Evolutionary conservation across 2,797 vertebrate species (phyloP).

Genomic region (Ateles fusciceps): DNA sequence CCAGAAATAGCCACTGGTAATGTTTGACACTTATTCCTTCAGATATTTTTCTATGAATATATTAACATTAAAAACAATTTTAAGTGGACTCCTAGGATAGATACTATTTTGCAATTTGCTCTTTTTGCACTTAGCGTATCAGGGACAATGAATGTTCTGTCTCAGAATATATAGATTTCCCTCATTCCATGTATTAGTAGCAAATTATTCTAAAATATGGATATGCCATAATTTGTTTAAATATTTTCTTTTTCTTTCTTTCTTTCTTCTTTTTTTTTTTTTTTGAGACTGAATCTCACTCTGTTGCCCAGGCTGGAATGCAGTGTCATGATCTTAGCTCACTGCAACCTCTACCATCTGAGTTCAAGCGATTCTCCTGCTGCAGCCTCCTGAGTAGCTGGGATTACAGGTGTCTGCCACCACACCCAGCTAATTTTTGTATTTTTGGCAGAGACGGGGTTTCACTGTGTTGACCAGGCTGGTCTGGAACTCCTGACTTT

Average conservation of each 20-base stretch:
- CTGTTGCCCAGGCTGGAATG: neutral
- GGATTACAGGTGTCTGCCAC: neutral
- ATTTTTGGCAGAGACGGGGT: neutral
- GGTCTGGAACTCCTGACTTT: neutral
- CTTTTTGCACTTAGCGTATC: neutral
- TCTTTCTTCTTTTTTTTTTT: neutral
- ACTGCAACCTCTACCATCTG: neutral
- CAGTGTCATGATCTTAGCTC: neutral
- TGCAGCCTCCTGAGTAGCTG: neutral
- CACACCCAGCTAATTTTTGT: neutral
- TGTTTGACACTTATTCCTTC: neutral
- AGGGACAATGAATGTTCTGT: neutral
- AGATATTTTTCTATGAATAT: slow-evolving; percentile 25
- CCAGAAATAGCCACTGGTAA: neutral
- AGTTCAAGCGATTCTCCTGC: neutral
- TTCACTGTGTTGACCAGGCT: neutral
- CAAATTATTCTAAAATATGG: neutral
- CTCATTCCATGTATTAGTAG: neutral
- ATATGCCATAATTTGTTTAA: neutral
- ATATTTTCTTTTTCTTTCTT: neutral
- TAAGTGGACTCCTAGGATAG: neutral
- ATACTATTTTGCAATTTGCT: neutral
- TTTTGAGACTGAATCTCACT: neutral
- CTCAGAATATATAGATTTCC: neutral
- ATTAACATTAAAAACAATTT: slow-evolving; percentile 28